Evolutionary conservation across 2,113 vertebrate genomes (phyloP).

Genomic region (Phaethornis superciliosus): DNA sequence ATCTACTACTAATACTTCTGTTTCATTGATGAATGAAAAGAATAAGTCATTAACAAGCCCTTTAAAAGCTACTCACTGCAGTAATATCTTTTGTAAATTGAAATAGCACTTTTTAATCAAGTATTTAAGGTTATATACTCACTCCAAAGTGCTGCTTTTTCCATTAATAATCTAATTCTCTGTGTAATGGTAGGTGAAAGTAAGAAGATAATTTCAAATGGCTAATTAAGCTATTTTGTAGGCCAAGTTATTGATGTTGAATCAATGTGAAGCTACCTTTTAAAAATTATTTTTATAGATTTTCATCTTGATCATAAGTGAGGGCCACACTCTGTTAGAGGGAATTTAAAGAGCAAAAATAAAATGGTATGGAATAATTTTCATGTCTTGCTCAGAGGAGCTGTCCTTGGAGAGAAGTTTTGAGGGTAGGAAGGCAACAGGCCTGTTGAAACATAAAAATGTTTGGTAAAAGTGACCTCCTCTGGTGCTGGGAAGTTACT

Average conservation of each 20-base stretch:
- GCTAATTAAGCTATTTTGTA: conserved; percentile 6
- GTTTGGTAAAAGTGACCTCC: neutral
- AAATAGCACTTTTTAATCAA: conserved; percentile 70
- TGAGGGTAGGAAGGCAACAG: neutral
- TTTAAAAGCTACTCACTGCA: conserved; percentile 76
- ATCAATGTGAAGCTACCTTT: neutral
- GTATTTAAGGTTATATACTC: conserved; percentile 73
- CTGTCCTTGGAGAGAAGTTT: neutral
- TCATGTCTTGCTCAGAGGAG: neutral
- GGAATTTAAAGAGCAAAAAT: neutral
- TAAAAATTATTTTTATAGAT: neutral
- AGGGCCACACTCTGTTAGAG: neutral
- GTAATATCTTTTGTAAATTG: conserved; percentile 75
- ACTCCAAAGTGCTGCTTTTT: conserved; percentile 66
- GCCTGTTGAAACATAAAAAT: accelerated
- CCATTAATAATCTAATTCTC: conserved; percentile 63
- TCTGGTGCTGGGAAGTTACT: neutral
- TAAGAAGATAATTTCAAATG: conserved; percentile 38
- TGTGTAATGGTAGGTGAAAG: neutral
- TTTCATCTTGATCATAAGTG: neutral
- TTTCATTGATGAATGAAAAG: conserved; percentile 72
- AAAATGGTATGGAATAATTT: neutral
- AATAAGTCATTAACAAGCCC: conserved; percentile 73
- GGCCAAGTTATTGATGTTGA: neutral
- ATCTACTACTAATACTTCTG: conserved; percentile 70